Base-by-base conservation (phyloP, 2,797 vertebrate genomes). In the Tapera naevia region DNA sequence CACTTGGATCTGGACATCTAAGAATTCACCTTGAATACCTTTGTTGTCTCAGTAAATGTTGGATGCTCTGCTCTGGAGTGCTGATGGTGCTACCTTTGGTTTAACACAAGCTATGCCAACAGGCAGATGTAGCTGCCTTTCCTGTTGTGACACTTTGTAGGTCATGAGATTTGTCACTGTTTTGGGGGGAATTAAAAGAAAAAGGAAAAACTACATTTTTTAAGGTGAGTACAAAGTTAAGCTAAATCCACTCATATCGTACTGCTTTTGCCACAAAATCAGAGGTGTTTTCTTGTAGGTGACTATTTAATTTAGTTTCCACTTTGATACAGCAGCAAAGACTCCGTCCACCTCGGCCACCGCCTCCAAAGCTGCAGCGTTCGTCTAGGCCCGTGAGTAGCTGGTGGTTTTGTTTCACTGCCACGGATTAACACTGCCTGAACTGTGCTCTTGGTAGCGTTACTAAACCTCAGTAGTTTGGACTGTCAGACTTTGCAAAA, bases 361-460 rank as follows among this genome's bases (percentile, higher is more conserved):
- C 97, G 61, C 98, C 98, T 97, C 98, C 98, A 97, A 98, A 98
- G 98, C 98, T 98, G 93, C 98, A 98, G 89, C 98, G 98, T 76
- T 97, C 95, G n/a, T 94, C 96, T 72, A 97, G 96, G 97, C 98
- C 98, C 93, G 98, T 99, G 98, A 99, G 98, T 99, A 99, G 97
- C 41, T 43, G 66, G 96, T 86, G 91, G 90, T 91, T 90, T 93
- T 95, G 90, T 93, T 74, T 95, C 91, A 86, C 89, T 94, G 91
- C 72, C 94, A 83, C 95, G 50, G 28, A 89, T 95, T 98, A 98
- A 98, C 98, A 92, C 95, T 97, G 96, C 96, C 97, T 98, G 97
- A 96, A 92, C 87, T 43, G 43, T 45, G 27, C 94, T 95, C 91
- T 60, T 39, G 39, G 82, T 93, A 94, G 94, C 93, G 74, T 93